Evolutionary conservation across 2,113 vertebrate species (phyloP).

Genomic region (Odontophorus gujanensis): DNA sequence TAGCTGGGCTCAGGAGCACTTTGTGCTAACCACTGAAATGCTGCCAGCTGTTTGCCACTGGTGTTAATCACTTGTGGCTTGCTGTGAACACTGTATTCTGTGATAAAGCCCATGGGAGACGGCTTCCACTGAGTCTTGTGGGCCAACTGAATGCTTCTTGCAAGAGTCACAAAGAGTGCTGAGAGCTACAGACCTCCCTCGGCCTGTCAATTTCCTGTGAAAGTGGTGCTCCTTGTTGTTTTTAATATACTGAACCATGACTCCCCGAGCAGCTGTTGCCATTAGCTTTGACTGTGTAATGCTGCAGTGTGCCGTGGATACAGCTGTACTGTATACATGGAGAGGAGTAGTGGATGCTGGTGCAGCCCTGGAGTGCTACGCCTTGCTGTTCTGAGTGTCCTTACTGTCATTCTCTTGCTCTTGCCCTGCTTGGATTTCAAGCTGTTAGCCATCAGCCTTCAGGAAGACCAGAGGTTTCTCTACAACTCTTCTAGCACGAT

Average conservation of each 20-base stretch:
- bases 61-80: not conserved
- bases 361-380: not conserved
- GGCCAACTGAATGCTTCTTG: not conserved
- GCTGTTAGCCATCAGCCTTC: not conserved
- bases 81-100: fast-evolving
- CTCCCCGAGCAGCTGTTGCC: not conserved
- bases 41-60: not conserved
- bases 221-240: not conserved
- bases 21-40: not conserved
- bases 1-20: not conserved
- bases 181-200: not conserved
- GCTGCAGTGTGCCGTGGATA: not conserved
- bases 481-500: not conserved
- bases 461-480: not conserved
- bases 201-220: not conserved
- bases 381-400: not conserved
- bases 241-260: not conserved
- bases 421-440: not conserved
- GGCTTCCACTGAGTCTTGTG: not conserved
- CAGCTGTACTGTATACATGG: fast-evolving
- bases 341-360: not conserved
- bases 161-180: not conserved
- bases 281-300: not conserved
- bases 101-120: not conserved
- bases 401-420: not conserved